Evolutionary conservation across 2,113 vertebrate species (phyloP).

Genomic region (Oostethus manadensis): DNA sequence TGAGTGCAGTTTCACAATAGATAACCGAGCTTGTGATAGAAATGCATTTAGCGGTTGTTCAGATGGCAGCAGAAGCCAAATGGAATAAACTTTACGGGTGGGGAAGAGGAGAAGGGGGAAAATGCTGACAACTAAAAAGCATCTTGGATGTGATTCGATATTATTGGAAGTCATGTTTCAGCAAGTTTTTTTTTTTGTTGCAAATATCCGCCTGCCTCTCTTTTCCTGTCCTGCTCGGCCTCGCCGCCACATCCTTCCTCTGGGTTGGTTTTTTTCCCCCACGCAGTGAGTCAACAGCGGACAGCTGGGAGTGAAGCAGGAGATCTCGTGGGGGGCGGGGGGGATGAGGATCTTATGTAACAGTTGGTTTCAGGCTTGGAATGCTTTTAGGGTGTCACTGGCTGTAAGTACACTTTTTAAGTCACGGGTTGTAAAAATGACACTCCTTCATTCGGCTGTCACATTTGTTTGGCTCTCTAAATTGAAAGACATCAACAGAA

Average conservation of each 20-base stretch:
- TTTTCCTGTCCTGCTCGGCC: conserved; percentile 16
- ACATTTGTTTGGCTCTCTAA: neutral
- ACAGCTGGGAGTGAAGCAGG: conserved; percentile 38
- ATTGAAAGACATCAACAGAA: neutral
- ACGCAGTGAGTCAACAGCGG: conserved; percentile 48
- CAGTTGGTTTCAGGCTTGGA: conserved; percentile 32
- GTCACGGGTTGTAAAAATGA: neutral
- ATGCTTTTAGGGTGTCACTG: conserved; percentile 48
- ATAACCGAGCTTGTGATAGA: conserved; percentile 39
- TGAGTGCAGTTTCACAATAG: conserved; percentile 40
- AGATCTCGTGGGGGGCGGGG: conserved; percentile 24
- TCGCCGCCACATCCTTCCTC: conserved; percentile 18
- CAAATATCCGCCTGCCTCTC: conserved; percentile 16
- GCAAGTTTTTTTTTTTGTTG: conserved; percentile 29
- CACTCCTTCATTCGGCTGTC: neutral
- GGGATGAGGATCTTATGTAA: conserved; percentile 42
- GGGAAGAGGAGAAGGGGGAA: neutral
- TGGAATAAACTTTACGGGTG: conserved; percentile 17
- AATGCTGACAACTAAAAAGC: conserved; percentile 40
- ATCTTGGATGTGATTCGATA: conserved; percentile 10
- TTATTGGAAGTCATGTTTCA: conserved; percentile 27
- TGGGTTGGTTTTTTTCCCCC: neutral
- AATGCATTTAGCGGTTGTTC: conserved; percentile 50
- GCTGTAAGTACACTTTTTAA: conserved; percentile 10
- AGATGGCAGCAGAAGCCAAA: conserved; percentile 28